Evolutionary conservation across 1,140 invertebrate species (phyloP).

Genomic region (Brachionus rotundiformis): DNA sequence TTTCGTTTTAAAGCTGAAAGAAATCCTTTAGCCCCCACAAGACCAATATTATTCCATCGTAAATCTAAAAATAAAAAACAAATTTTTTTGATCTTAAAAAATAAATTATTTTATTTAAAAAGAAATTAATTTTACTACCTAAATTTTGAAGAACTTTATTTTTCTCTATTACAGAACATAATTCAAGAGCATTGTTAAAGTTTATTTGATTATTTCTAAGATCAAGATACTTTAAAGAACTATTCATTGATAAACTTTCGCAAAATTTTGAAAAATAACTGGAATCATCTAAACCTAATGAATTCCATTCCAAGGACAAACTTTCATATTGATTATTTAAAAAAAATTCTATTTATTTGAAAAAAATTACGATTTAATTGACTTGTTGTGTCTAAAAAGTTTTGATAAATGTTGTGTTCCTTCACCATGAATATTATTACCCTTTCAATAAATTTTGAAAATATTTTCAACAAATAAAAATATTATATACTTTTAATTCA

Average conservation of each 20-base stretch:
- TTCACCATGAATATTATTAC: slow-evolving; percentile 61
- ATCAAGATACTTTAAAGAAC: slow-evolving; percentile 58
- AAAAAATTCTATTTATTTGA: background rate
- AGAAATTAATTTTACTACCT: slow-evolving; percentile 55
- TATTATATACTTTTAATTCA: background rate
- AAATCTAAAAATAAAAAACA: slow-evolving; percentile 57
- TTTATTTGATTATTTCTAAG: slow-evolving; percentile 64
- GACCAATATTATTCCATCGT: slow-evolving; percentile 63
- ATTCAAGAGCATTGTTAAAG: slow-evolving; percentile 60
- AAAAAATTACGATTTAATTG: slow-evolving; percentile 56
- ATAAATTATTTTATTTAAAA: background rate
- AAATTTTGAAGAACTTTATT: slow-evolving; percentile 59
- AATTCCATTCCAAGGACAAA: slow-evolving; percentile 64
- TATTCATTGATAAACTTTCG: slow-evolving; percentile 60
- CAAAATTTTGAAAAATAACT: slow-evolving; percentile 61
- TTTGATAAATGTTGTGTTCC: slow-evolving; percentile 59
- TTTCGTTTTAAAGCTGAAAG: slow-evolving; percentile 61
- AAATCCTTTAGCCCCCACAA: slow-evolving; percentile 60
- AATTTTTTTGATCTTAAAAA: background rate
- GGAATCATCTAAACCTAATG: slow-evolving; percentile 60
- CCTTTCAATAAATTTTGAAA: no score
- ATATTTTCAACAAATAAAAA: no score
- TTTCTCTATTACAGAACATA: slow-evolving; percentile 58
- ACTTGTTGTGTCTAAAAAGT: slow-evolving; percentile 59
- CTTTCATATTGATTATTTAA: slow-evolving; percentile 54